Conservation (phyloP, 2,888 invertebrate genomes). For the Ariolimax columbianus region DNA sequence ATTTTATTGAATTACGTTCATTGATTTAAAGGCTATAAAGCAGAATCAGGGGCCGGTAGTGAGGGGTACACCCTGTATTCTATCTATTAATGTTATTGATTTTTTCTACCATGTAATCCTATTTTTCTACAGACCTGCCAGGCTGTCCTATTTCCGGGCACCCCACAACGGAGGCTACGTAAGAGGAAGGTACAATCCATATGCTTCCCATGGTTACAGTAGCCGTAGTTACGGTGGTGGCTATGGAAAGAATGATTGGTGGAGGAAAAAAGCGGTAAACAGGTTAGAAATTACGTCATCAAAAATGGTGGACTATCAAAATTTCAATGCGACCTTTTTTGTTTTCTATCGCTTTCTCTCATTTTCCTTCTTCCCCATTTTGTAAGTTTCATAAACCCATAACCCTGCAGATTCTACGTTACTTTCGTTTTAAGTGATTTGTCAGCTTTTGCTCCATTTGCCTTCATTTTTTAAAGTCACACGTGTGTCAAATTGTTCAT, state of each 20-base stretch:
- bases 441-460: no score
- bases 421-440: no score
- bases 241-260: conserved; percentile 30
- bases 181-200: conserved; percentile 45
- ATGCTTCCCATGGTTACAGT: conserved; percentile 34
- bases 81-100: no score
- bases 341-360: neutral
- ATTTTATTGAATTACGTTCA: no score
- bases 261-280: conserved; percentile 49
- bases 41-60: no score
- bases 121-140: conserved; percentile 54
- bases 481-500: no score
- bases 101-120: neutral
- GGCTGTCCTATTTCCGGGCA: conserved; percentile 57
- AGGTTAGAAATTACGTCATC: conserved; percentile 34
- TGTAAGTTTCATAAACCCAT: no score
- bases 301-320: neutral
- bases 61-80: neutral
- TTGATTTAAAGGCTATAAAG: no score
- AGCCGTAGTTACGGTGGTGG: conserved; percentile 34
- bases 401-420: no score
- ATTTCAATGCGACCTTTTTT: neutral
- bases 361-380: neutral
- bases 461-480: no score
- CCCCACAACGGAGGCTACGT: conserved; percentile 31